Conservation (phyloP, 2,888 invertebrate genomes). For the Nasonia oneida region DNA sequence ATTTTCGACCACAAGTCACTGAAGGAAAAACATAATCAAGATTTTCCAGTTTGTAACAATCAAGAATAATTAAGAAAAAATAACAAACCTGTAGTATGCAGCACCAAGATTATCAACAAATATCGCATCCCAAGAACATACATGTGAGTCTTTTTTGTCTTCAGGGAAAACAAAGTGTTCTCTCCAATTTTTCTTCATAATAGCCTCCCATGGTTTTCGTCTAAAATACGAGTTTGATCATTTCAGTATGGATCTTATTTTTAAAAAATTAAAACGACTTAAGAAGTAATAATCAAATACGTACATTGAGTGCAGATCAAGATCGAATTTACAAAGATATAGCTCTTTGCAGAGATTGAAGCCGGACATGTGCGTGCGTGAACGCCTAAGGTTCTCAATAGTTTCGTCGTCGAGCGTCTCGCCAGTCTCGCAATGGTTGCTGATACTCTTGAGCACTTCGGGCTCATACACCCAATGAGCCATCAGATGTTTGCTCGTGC, state of each 20-base stretch:
- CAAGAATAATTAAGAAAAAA: constrained; percentile 6
- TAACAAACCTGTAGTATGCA: constrained; percentile 85
- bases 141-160: constrained; percentile 90
- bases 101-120: constrained; percentile 92
- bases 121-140: constrained; percentile 91
- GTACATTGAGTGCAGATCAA: constrained; percentile 88
- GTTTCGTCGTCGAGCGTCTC: constrained; percentile 85
- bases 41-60: constrained; percentile 18
- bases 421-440: constrained; percentile 87
- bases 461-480: constrained; percentile 88
- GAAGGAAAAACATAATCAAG: constrained; percentile 70
- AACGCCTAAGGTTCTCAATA: constrained; percentile 83
- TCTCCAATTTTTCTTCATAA: constrained; percentile 89
- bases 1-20: constrained; percentile 92
- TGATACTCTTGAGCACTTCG: constrained; percentile 82
- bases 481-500: constrained; percentile 91
- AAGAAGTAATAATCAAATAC: constrained; percentile 61
- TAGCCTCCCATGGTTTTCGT: constrained; percentile 90
- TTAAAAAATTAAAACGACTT: neutral
- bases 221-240: constrained; percentile 71
- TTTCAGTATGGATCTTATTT: neutral
- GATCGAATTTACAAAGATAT: constrained; percentile 90
- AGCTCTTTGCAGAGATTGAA: constrained; percentile 90
- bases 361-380: constrained; percentile 88
- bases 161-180: constrained; percentile 89